Conservation (phyloP, 2,888 invertebrate species). For the Hydropsyche betteni region DNA sequence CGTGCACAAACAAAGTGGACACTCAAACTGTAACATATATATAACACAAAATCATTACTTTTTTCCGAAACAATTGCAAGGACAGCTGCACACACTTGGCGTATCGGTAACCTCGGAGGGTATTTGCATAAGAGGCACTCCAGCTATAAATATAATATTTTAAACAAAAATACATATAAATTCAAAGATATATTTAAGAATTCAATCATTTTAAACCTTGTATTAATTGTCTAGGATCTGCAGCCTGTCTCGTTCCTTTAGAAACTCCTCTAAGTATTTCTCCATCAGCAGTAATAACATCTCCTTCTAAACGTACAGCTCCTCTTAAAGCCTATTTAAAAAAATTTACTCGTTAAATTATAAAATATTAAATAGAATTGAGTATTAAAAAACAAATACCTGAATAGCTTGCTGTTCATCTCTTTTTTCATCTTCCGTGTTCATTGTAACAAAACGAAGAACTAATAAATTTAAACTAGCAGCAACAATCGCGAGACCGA, state of each 20-base stretch:
- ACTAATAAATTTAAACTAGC: conserved; percentile 98
- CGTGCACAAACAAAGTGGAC: no score
- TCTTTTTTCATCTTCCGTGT: conserved; percentile 96
- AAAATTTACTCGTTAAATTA: not conserved
- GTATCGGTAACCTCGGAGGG: conserved; percentile 62
- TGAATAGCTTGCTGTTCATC: conserved; percentile 96
- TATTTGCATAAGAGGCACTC: conserved; percentile 60
- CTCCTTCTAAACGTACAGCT: conserved; percentile 94
- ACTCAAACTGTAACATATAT: no score
- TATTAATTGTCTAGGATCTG: conserved; percentile 53
- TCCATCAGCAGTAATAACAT: conserved; percentile 95
- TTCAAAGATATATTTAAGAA: not conserved
- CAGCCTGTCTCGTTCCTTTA: conserved; percentile 62
- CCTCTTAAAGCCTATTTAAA: conserved; percentile 83
- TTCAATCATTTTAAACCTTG: conserved; percentile 30
- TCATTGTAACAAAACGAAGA: conserved; percentile 94
- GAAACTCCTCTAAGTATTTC: conserved; percentile 82
- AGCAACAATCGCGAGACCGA: conserved; percentile 97
- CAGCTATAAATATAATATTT: conserved; percentile 56
- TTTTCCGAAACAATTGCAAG: conserved; percentile 64
- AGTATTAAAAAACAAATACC: conserved; percentile 61
- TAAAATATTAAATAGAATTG: not conserved
- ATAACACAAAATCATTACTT: conserved; percentile 55
- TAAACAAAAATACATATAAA: not conserved
- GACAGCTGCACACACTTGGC: conserved; percentile 64